Percentiles rank a stretch among this genome's conserved stretches.
phyloP scores from a whole-genome alignment of 1,140 invertebrate genomes.

The Globodera ellingtonae region DNA sequence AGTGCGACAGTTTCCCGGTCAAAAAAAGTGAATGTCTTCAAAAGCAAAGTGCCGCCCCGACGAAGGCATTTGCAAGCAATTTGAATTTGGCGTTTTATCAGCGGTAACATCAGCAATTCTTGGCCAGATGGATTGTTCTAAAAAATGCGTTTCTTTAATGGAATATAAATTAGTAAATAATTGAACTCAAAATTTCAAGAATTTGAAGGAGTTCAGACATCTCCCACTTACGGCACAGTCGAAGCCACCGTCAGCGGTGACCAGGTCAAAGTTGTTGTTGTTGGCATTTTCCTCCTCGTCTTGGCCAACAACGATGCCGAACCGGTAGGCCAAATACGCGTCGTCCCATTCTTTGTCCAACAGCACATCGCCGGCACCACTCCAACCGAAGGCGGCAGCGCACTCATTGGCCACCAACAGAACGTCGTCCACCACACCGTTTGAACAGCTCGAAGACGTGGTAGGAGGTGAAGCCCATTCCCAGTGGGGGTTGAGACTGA shows the following conservation, averaged over 20 bases:
- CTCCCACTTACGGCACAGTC: constrained; percentile 48
- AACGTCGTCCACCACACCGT: constrained; percentile 32
- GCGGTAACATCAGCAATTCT: neutral
- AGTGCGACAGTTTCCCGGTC: constrained; percentile 17
- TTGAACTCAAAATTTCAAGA: too few species aligned
- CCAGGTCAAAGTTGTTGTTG: constrained; percentile 44
- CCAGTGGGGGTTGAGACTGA: constrained; percentile 18
- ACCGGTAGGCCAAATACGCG: neutral
- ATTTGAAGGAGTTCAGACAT: neutral
- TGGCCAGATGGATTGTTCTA: constrained; percentile 7
- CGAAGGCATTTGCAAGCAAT: constrained; percentile 20
- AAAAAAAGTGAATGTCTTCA: constrained; percentile 52
- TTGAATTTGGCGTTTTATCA: constrained; percentile 7
- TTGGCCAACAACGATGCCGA: neutral
- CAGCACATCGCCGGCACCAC: constrained; percentile 38
- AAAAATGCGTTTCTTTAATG: neutral
- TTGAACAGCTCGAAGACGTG: neutral
- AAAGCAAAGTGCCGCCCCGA: constrained; percentile 40
- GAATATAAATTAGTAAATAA: neutral
- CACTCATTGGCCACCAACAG: constrained; percentile 10
- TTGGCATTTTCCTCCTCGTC: neutral
- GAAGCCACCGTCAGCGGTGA: constrained; percentile 56
- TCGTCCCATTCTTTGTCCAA: neutral
- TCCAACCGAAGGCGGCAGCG: constrained; percentile 39
- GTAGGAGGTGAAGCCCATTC: neutral